Evolutionary conservation across 2,113 vertebrate species (phyloP).

Genomic region (Chloropsis cyanopogon): DNA sequence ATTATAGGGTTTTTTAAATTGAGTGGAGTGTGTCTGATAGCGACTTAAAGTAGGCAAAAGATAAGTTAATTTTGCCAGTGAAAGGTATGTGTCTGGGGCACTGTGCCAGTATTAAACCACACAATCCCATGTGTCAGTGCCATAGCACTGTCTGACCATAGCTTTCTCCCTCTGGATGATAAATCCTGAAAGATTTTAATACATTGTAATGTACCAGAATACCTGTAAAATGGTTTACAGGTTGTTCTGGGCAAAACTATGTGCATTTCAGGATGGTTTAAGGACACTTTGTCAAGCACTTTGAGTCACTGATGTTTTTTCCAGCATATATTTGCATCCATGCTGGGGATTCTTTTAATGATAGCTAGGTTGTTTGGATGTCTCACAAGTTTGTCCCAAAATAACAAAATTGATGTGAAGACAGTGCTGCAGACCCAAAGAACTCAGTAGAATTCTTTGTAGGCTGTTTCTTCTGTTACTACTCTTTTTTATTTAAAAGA

Average conservation of each 20-base stretch:
- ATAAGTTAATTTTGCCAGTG: neutral
- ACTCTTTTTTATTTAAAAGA: neutral
- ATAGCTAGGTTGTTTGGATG: neutral
- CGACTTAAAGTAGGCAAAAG: neutral
- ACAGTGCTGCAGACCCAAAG: neutral
- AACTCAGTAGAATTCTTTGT: neutral
- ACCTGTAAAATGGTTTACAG: neutral
- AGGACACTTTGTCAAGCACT: neutral
- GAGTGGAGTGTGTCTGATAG: neutral
- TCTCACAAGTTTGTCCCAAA: neutral
- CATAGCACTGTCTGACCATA: neutral
- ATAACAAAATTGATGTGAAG: neutral
- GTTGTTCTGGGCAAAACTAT: neutral
- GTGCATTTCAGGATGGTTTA: neutral
- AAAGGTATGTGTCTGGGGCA: neutral
- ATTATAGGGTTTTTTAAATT: neutral
- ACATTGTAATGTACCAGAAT: neutral
- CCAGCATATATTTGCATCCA: neutral
- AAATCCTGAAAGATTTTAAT: neutral
- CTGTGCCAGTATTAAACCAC: neutral
- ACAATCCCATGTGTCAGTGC: neutral
- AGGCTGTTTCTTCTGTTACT: neutral
- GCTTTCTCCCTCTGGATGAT: neutral
- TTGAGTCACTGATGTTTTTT: neutral
- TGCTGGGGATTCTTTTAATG: neutral